Base-by-base conservation (phyloP, 37 sponge, comb jelly and placozoan species). In the Spongilla lacustris region DNA sequence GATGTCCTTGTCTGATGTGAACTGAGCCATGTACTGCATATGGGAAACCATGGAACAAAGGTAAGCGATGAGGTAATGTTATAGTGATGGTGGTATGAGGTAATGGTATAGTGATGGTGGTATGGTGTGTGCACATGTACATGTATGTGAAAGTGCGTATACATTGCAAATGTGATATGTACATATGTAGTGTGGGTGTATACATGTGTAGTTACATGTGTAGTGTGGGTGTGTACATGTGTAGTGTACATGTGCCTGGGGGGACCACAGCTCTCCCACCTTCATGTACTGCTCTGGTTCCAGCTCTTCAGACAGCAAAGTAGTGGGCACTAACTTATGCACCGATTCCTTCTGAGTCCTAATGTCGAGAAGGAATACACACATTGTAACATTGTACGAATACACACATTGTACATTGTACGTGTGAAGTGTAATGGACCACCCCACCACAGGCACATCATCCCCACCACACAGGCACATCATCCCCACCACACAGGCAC, bases 301-400 rank as follows among this genome's bases (percentile, higher is more conserved):
- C 66, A 69, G 28, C 0, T 83, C 29, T 23, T 73, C 33, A 14
- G 73, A 74, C 12, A 89, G 74, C 22, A 84, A 80, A 2, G 90
- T 50, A 0, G 14, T n/a, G 14, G 84, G 81, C 22, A 83, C 38
- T n/a, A 84, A 80, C 28, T 71, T 83, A 46, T 84, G 84, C 6
- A 84, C 22, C 1, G 90, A 84, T 36, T 71, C 85, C 37, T 79
- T 79, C 79, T 89, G 74, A 28, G 90, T 89, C 30, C 90, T 82
- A 74, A 10, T 35, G 71, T 8, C 2, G 13, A 46, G 23, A 46
- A 66, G 29, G 4, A 1, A 8, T 32, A 25, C 11, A 27, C 27
- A 25, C 68, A 14, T 21, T 50, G 68, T 3, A 67, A 30, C 21
- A 30, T 46, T 46, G 8, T 10, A 46, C 46, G 8, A 46, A 4